Percentiles rank a stretch among this genome's conserved stretches.
phyloP scores from a whole-genome alignment of 2,888 invertebrate species.

The Papilio protenor region DNA sequence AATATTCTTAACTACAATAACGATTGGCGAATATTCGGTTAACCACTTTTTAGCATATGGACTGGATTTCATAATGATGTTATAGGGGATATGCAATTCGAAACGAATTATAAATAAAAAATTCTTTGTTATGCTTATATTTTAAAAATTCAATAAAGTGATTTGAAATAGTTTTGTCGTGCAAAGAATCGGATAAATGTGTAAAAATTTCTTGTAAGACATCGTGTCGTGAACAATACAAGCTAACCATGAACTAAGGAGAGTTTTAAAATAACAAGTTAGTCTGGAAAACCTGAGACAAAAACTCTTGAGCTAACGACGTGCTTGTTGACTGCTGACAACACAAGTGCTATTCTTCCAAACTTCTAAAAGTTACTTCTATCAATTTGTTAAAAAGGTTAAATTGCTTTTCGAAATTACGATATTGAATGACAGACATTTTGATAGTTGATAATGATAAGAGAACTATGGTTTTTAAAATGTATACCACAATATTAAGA shows the following conservation, averaged over 20 bases:
- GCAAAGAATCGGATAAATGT: not conserved
- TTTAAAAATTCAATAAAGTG: too few relatives aligned
- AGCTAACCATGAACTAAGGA: not conserved
- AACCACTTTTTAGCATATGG: not conserved
- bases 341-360: conserved; percentile 7
- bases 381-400: not conserved
- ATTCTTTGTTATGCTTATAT: too few relatives aligned
- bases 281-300: conserved; percentile 31
- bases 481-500: too few relatives aligned
- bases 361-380: conserved; percentile 21
- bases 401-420: not conserved
- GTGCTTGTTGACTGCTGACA: conserved; percentile 36
- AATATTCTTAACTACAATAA: not conserved
- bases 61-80: not conserved
- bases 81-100: not conserved
- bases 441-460: too few relatives aligned
- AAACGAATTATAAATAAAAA: too few relatives aligned
- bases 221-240: not conserved
- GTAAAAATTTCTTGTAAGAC: not conserved
- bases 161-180: too few relatives aligned
- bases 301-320: conserved; percentile 38
- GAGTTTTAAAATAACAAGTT: conserved; percentile 34
- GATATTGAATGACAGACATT: not conserved
- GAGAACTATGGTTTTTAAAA: not conserved
- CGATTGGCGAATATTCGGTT: not conserved